A percentile compares a stretch with the other conserved stretches of the same genome.
Evolutionary conservation across 2,888 invertebrate genomes (phyloP).

Genomic region (Pomacea canaliculata): DNA sequence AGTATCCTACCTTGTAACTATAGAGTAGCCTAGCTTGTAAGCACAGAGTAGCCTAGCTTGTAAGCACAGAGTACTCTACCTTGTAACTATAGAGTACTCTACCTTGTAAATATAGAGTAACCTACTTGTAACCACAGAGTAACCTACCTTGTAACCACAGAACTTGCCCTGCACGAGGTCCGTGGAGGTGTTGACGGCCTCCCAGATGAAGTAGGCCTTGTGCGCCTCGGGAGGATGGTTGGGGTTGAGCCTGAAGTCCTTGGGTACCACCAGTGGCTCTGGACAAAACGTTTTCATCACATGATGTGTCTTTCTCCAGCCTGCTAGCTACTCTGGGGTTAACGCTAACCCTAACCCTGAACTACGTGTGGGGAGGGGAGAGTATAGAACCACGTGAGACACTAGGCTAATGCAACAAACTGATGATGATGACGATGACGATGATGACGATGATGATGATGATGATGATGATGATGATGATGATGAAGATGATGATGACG

Average conservation of each 20-base stretch:
- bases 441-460: too few species aligned
- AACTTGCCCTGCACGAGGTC: constrained; percentile 55
- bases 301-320: background rate
- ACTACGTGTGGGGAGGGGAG: background rate
- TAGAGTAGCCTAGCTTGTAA: constrained; percentile 29
- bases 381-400: too few species aligned
- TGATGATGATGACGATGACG: too few species aligned
- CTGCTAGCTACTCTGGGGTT: background rate
- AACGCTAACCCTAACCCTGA: background rate
- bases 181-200: constrained; percentile 54
- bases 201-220: constrained; percentile 62
- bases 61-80: background rate
- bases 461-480: too few species aligned
- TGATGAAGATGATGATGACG: too few species aligned
- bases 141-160: constrained; percentile 57
- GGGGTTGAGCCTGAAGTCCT: constrained; percentile 58
- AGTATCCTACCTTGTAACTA: constrained; percentile 28
- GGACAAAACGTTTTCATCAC: too few species aligned
- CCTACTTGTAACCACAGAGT: background rate
- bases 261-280: constrained; percentile 57
- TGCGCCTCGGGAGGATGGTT: constrained; percentile 50
- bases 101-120: too few species aligned
- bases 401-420: too few species aligned
- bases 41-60: too few species aligned
- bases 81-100: constrained; percentile 39